Base-by-base conservation (phyloP, 2,888 invertebrate species). In the Dexiosoma caninum region DNA sequence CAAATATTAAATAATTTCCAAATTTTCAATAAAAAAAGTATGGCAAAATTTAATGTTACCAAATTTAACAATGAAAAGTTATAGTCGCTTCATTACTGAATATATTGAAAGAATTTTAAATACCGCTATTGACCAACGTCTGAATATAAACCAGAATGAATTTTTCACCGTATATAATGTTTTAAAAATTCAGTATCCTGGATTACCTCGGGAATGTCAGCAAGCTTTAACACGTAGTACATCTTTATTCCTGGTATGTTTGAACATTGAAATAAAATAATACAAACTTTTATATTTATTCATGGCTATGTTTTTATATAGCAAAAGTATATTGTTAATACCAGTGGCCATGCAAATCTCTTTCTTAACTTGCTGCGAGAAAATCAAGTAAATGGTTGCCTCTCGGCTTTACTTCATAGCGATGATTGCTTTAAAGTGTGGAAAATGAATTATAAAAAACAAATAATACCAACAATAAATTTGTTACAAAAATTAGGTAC, bases 1-100 rank as follows among this genome's bases (percentile, higher is more conserved):
- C 7, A 40, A 40, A 27, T 16, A 35, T 21, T 23, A 14, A 14
- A 21, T n/a, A 49, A 23, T 19, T 14, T 32, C 12, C n/a, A n/a
- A n/a, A n/a, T n/a, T n/a, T n/a, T n/a, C n/a, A n/a, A n/a, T n/a
- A n/a, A n/a, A n/a, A n/a, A 53, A 69, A 93, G 94, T 93, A 12
- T 95, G 95, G 94, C 93, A 94, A 89, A 94, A 95, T 81, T 90
- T 95, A 1, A 95, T 95, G 92, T 90, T 94, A 42, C 94, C 95
- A 0, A 90, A 95, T 86, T 90, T 95, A 51, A 95, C 95, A 83
- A 89, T 94, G 88, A 94, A 94, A 86, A 93, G 92, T 86, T 95
- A 95, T 84, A 91, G 93, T 0, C 93, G 92, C 83, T 94, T 93
- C 88, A 91, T 94, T 35, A 89, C 92, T 6, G 91, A 91, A 60